Evolutionary conservation across 2,888 invertebrate species (phyloP), one percentile per base, ranked within the genome.

Genomic region (Acanthoscelides obtectus): DNA sequence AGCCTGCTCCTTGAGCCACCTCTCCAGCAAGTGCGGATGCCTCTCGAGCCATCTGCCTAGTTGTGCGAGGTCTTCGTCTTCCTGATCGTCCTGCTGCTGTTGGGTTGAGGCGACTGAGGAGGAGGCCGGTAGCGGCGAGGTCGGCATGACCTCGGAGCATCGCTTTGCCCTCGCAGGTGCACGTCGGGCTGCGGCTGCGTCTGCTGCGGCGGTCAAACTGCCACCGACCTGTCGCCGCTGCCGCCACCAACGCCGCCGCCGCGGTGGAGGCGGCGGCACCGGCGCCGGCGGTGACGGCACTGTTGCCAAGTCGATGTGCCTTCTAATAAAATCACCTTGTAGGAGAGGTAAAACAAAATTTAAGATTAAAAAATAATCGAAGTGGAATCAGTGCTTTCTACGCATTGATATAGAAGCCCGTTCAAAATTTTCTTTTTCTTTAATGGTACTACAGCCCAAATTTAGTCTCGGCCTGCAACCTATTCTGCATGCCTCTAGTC

Each of bases 1-100:
- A 83, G 94, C 94, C 81, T 91, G 91, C 77, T 94, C 93, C 71
- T 89, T 89, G 76, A 95, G 86, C 92, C 94, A 95, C 80, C 89
- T 89, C 83, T 94, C 94, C 79, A 93, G 88, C 69, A 90, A 87
- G 73, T 87, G 89, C 1, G 92, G 91, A 83, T 94, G 92, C 70
- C 88, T 86, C 78, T 91, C 90, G 75, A 90, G 80, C 85, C 85
- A 86, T 73, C 75, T 74, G 75, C 79, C 78, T 70, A 70, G 82
- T 81, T 81, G 81, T 75, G 81, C 80, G 80, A 83, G 80, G 80
- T 84, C 84, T 79, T 83, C 81, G 76, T 82, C 82, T 80, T 82
- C 82, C 45, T 45, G 45, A 12, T 45, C 8, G 45, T 45, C 45
- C 20, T 66, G 66, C 20, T 66, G 66, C 66, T 66, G 66, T 20